Conservation (phyloP, 2,797 vertebrate species). For the Premnoplex brunnescens region DNA sequence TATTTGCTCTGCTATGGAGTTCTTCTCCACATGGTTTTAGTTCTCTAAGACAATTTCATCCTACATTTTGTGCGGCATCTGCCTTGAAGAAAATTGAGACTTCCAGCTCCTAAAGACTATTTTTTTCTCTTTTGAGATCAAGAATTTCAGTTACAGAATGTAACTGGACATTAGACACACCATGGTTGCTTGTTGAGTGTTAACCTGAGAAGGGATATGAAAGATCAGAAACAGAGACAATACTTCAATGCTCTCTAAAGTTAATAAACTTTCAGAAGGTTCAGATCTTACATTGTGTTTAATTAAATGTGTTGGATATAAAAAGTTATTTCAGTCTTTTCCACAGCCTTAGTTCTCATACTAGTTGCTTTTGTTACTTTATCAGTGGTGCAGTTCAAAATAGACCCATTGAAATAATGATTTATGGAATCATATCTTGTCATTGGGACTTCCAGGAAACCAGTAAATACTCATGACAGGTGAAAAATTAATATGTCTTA, state of each 20-base stretch:
- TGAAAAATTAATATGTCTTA: constrained; percentile 55
- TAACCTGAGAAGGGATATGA: not conserved
- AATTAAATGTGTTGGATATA: not conserved
- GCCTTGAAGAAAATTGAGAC: not conserved
- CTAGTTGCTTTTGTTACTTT: not conserved
- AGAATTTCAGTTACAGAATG: not conserved
- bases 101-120: not conserved
- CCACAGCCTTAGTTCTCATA: not conserved
- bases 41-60: not conserved
- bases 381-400: not conserved
- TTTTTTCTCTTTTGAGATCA: not conserved
- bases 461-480: constrained; percentile 7
- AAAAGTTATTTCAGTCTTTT: not conserved
- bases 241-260: not conserved
- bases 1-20: not conserved
- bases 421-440: not conserved
- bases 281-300: not conserved
- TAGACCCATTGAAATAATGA: not conserved
- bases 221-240: not conserved
- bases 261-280: not conserved
- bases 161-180: not conserved
- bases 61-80: not conserved
- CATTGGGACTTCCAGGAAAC: constrained; percentile 1
- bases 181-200: not conserved
- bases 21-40: not conserved